Evolutionary conservation across 2,797 vertebrate species (phyloP), one percentile per base, ranked within the genome.

Genomic region (Sitta carolinensis): DNA sequence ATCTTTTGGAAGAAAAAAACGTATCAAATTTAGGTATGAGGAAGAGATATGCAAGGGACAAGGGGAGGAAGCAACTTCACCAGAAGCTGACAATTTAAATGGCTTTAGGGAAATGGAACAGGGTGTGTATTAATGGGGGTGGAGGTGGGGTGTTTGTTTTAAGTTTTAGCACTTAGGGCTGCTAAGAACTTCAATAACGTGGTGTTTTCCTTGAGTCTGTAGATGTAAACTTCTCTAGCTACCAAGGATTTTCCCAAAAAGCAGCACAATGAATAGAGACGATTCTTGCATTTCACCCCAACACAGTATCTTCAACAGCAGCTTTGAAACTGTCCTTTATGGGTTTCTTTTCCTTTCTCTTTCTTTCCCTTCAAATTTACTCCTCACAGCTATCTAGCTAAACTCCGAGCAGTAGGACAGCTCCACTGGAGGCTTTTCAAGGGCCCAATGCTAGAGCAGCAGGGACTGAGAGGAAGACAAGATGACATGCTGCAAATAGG

Each of bases 91-190:
- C 29, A 68, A 86, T 81, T 91, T 84, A 84, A 88, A 87, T 6
- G 29, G 83, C 83, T 88, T 76, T 64, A 84, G 85, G 83, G 91
- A 95, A 94, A 91, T 43, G n/a, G 82, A 91, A 91, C 47, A 66
- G 84, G 89, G 91, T 45, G 94, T 90, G 93, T 93, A 68, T 30
- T 57, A 91, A 74, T 16, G 82, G 54, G 42, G 74, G 62, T 52
- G 73, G 86, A 57, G 3, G 43, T 20, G 30, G 25, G 38, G 38
- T 93, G 74, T 94, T 95, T 92, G 86, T 38, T 95, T 84, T 76
- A 95, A 93, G 87, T 93, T 91, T 93, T 70, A 93, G 77, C 64
- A 70, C 59, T 70, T 25, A 30, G 29, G 55, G 73, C 73, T 95
- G 89, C 89, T 92, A 94, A 93, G 84, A 94, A 84, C 66, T 82